Evolutionary conservation across 2,113 vertebrate species (phyloP), one percentile per base, ranked within the genome.

Genomic region (Seriola quinqueradiata): DNA sequence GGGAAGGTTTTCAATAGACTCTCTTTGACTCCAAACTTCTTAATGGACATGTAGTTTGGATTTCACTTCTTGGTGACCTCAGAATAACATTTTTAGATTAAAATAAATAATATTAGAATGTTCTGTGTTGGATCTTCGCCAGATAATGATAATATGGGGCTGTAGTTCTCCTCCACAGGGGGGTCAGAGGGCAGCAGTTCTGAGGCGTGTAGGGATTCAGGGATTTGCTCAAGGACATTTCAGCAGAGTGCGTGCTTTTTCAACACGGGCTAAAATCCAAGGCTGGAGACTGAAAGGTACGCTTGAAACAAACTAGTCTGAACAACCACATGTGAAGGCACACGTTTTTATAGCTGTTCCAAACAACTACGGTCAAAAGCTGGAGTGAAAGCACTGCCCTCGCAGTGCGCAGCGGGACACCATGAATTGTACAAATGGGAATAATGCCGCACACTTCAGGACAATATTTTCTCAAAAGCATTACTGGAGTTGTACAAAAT

Each of bases 161-260:
- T 12, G 17, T 40, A 17, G 54, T 36, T 75, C 57, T 75, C 65
- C 46, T 61, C 46, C 23, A n/a, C 19, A 3, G 48, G 36, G 69
- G 4, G 40, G 19, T 67, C 34, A 38, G 40, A 58, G 67, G 28
- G n/a, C 58, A 70, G 48, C 46, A 4, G 13, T 5, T 69, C 66
- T 70, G 50, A 40, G 46, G n/a, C 50, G 28, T 8, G 52, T 25
- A 23, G 46, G 5, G 12, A 57, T 48, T 55, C 65, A 38, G 50
- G 77, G 52, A 66, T 65, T 65, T 23, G 2, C 8, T 71, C 34
- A 75, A 48, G 36, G 79, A 54, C 34, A 12, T 61, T 67, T 38
- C 10, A 68, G 21, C 6, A 16, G 5, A 61, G 44, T 1, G 4
- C 23, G 28, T 52, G 2, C 17, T 67, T 54, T 32, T 32, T 23